phyloP scores from a whole-genome alignment of 2,113 vertebrate species.

The Reinhardtius hippoglossoides region DNA sequence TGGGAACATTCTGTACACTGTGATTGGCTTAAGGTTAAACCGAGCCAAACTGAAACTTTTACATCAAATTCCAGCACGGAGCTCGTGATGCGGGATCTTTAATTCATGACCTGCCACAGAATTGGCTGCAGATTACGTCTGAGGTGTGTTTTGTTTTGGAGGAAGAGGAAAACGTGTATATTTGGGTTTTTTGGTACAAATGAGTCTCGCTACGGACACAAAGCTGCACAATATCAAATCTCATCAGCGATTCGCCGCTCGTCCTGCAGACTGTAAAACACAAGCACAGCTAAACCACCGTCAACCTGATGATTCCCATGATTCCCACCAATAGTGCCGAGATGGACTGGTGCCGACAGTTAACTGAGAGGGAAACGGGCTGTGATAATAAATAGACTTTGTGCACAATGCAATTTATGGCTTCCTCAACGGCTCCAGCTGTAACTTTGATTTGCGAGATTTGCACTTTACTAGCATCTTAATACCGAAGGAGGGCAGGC shows the following conservation, averaged over 20 bases:
- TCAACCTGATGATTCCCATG: background rate
- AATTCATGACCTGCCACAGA: slow-evolving; percentile 32
- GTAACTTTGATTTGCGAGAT: background rate
- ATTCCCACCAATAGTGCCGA: slow-evolving; percentile 48
- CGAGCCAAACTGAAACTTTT: slow-evolving; percentile 28
- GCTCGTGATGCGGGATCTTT: slow-evolving; percentile 34
- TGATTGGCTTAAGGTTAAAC: slow-evolving; percentile 46
- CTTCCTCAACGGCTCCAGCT: slow-evolving; percentile 6
- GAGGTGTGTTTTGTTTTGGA: slow-evolving; percentile 1
- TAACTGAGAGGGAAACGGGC: slow-evolving; percentile 57
- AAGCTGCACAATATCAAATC: slow-evolving; percentile 34
- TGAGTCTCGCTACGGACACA: background rate
- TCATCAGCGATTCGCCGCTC: slow-evolving; percentile 62
- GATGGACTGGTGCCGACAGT: slow-evolving; percentile 58
- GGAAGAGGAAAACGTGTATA: slow-evolving; percentile 28
- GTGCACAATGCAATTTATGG: slow-evolving; percentile 49
- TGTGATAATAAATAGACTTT: slow-evolving; percentile 67
- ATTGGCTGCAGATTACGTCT: slow-evolving; percentile 18
- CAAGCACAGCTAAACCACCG: slow-evolving; percentile 43
- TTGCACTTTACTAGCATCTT: background rate
- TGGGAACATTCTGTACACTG: slow-evolving; percentile 16
- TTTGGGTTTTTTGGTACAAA: slow-evolving; percentile 20
- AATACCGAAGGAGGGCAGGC: background rate
- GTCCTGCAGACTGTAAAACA: slow-evolving; percentile 37
- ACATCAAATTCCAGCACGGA: slow-evolving; percentile 14